Evolutionary conservation across 2,113 vertebrate species (phyloP).

Genomic region (Dendrocopos noguchii): DNA sequence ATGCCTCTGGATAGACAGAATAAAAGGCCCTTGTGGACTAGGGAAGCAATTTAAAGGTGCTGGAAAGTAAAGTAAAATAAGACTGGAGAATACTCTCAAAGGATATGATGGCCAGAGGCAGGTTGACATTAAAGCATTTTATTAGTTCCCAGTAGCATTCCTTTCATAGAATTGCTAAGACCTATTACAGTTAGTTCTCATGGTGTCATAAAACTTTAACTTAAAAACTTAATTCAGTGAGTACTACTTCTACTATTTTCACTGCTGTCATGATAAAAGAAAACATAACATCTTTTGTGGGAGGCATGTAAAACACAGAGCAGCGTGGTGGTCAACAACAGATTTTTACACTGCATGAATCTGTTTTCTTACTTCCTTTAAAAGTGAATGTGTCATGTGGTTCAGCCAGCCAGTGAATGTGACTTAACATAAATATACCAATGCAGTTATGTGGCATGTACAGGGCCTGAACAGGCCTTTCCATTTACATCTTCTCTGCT

Average conservation of each 20-base stretch:
- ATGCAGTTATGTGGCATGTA: accelerated
- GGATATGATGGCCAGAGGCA: not conserved
- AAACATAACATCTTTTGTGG: not conserved
- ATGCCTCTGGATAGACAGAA: not conserved
- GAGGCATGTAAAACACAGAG: not conserved
- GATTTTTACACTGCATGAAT: not conserved
- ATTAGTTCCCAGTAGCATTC: not conserved
- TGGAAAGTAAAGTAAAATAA: not conserved
- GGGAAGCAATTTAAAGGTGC: not conserved
- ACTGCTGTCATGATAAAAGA: not conserved
- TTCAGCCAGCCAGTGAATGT: not conserved
- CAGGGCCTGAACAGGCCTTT: not conserved
- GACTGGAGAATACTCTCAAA: not conserved
- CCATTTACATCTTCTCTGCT: not conserved
- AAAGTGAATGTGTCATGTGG: not conserved
- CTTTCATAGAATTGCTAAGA: not conserved
- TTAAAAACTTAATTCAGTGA: not conserved
- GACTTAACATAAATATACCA: not conserved
- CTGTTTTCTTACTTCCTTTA: not conserved
- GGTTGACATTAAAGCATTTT: not conserved
- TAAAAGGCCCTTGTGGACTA: accelerated
- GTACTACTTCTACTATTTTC: not conserved
- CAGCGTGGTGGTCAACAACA: not conserved
- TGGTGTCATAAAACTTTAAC: not conserved
- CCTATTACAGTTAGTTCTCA: not conserved